Conservation (phyloP, 2,888 invertebrate genomes). For the Protonemura montana region DNA sequence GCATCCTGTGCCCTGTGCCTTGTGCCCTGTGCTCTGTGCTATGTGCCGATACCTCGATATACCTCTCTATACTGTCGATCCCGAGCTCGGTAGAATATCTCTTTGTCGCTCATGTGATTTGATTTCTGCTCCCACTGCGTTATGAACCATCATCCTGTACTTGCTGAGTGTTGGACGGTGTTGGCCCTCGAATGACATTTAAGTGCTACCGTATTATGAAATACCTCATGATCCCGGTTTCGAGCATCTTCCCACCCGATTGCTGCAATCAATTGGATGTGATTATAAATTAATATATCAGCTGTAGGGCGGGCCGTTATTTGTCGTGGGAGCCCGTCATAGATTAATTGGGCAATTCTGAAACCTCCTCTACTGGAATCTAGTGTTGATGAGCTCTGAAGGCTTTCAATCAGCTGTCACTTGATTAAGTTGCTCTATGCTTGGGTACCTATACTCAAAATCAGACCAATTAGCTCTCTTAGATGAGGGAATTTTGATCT, state of each 20-base stretch:
- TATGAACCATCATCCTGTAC: no score
- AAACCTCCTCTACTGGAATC: not conserved
- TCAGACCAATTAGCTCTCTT: no score
- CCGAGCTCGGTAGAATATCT: no score
- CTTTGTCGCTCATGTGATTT: no score
- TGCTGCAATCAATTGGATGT: not conserved
- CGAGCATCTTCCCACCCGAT: not conserved
- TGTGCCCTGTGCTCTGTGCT: no score
- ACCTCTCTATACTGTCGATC: no score
- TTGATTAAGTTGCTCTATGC: not conserved
- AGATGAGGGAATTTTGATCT: no score
- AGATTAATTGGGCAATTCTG: constrained; percentile 7
- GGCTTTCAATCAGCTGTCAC: not conserved
- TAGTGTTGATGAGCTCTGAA: not conserved
- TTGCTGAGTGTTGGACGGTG: not conserved
- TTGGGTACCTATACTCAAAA: not conserved
- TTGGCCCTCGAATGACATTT: not conserved
- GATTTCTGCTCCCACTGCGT: no score
- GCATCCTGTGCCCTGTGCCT: no score
- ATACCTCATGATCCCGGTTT: not conserved
- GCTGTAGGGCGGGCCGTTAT: not conserved
- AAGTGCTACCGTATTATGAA: not conserved
- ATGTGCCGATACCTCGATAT: no score
- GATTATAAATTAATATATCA: not conserved
- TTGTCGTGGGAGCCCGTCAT: not conserved